Evolutionary conservation across 2,797 vertebrate species (phyloP), one percentile per base, ranked within the genome.

Genomic region (Ceryle rudis): DNA sequence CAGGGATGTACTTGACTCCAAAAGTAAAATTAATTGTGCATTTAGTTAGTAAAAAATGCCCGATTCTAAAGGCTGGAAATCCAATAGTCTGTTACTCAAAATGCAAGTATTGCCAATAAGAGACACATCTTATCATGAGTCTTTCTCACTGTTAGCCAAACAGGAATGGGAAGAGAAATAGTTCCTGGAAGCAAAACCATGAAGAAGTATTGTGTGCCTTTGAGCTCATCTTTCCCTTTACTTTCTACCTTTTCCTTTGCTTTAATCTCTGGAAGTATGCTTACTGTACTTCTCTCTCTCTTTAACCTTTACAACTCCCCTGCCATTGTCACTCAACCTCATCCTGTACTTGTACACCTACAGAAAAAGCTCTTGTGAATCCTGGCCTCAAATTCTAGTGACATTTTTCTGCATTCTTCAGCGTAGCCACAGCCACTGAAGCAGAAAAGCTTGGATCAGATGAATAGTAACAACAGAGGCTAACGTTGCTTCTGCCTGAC

Each of bases 401-500:
- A 31, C 5, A 0, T 42, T 62, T 62, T 85, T 74, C 47, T 51
- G 33, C 16, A 3, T 35, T 52, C 37, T 31, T 86, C 33, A 23
- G 37, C 17, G 26, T 25, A 90, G 42, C 26, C 71, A 37, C 18
- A 88, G 46, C 42, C 72, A 26, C 47, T 13, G n/a, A 55, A 94
- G 74, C 47, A 82, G 86, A 71, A 66, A 28, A 72, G 57, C 75
- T 91, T 83, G 44, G 57, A 66, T 77, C 66, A 33, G 47, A n/a
- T 85, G 69, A 83, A 44, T 33, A 67, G 67, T 61, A 95, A 44
- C 41, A 69, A 39, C 57, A 96, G 75, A 95, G 90, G 92, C 79
- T 97, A 93, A 90, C 5, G 5, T 88, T 95, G 86, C 96, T 97
- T 66, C 94, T 97, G 93, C 95, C 88, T 94, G 82, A 92, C 81